Percentiles rank a stretch among this genome's conserved stretches.
phyloP scores from a whole-genome alignment of 2,797 vertebrate species.

The Lepus townsendii region DNA sequence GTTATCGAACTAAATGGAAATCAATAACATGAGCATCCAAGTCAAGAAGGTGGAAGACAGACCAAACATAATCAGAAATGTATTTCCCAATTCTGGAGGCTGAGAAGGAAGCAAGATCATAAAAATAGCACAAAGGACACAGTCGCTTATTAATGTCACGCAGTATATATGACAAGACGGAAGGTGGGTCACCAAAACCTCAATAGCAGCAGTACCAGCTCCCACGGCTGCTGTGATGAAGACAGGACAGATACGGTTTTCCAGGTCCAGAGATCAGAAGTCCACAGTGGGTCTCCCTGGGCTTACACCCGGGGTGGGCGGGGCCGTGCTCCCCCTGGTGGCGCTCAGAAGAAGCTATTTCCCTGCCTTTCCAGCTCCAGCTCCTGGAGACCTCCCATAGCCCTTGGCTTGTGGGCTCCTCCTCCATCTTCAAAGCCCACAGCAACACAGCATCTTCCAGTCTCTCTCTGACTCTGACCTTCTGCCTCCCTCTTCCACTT shows the following conservation, averaged over 20 bases:
- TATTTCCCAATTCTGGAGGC: too few species aligned
- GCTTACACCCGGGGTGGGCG: background rate
- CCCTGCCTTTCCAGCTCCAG: background rate
- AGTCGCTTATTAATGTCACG: background rate
- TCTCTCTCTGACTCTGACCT: background rate
- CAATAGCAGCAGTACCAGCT: too few species aligned
- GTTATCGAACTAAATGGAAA: background rate
- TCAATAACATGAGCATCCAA: background rate
- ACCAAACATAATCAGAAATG: background rate
- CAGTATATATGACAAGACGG: background rate
- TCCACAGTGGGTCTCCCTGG: background rate
- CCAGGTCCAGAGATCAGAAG: background rate
- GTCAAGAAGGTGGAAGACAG: constrained; percentile 7
- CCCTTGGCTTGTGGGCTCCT: background rate
- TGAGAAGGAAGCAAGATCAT: background rate
- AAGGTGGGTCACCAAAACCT: background rate
- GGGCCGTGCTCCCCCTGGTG: background rate
- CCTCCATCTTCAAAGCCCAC: background rate
- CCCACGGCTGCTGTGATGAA: too few species aligned
- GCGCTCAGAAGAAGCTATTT: background rate
- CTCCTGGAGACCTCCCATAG: background rate
- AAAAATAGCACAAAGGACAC: background rate
- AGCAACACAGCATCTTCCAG: background rate
- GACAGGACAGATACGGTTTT: too few species aligned
- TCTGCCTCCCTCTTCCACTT: background rate